Evolutionary conservation across 2,113 vertebrate genomes (phyloP), one percentile per base, ranked within the genome.

Genomic region (Sciurus niger): DNA sequence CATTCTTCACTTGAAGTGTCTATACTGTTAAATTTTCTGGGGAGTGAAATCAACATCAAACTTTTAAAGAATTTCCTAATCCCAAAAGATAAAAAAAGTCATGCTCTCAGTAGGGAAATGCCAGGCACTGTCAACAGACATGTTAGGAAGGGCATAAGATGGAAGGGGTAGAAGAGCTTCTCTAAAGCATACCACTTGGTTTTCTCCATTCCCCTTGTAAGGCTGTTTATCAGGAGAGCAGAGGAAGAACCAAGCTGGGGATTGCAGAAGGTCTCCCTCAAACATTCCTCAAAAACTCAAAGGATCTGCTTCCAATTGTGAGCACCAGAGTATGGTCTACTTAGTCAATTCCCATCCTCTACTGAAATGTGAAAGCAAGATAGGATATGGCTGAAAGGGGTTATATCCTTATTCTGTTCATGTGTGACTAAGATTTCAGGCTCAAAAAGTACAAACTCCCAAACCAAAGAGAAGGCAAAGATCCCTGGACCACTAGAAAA

Each of bases 311-410:
- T 86, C n/a, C 72, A 18, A 67, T 6, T 6, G 70, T 46, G 37
- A 46, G 58, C 43, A 25, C 9, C 34, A 34, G 4, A 53, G 55
- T 3, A 2, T 37, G 60, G 74, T 17, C 60, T 68, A 14, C 65
- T 43, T 0, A 6, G 77, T 74, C 43, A 84, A 14, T 37, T 48
- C 13, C 37, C 14, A 7, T 37, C 32, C 73, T 24, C 30, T 32
- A 16, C 30, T 2, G 53, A 72, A 53, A 68, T 8, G 0, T 58
- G 82, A 58, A 86, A 46, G 20, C 24, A 30, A 93, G 28, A 60
- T 0, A 3, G 10, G 8, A 14, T 2, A 4, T 6, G 0, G 13
- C 32, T 14, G 9, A 68, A 28, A 20, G 16, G 3, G 11, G 25
- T n/a, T n/a, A 16, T 11, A 28, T 77, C 37, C 30, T 68, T 34